phyloP scores from a whole-genome alignment of 1,140 invertebrate species.

The Prorops nasuta region DNA sequence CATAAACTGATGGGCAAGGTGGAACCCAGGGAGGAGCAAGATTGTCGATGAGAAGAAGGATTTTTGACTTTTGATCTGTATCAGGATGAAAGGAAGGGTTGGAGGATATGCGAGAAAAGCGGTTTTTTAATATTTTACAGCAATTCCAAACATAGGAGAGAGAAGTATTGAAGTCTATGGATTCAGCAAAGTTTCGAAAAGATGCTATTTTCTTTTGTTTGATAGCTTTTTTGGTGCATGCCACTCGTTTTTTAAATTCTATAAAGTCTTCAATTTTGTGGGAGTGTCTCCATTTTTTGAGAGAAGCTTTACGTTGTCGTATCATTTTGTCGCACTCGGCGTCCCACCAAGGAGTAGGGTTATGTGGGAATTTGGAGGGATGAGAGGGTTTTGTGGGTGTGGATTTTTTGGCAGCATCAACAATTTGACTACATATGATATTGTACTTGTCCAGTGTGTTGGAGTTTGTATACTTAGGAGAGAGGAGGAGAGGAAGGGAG shows the following conservation, averaged over 20 bases:
- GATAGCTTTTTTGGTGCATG: neutral
- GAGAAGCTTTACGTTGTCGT: neutral
- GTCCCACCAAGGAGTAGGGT: constrained; percentile 2
- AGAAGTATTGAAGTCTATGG: neutral
- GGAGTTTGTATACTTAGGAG: neutral
- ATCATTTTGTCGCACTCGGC: neutral
- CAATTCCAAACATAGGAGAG: constrained; percentile 13
- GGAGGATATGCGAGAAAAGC: neutral
- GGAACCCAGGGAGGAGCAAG: neutral
- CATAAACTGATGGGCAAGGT: too few species aligned
- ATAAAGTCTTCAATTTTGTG: neutral
- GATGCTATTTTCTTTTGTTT: neutral
- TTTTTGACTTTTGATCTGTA: too few species aligned
- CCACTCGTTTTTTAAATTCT: neutral
- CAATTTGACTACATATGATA: neutral
- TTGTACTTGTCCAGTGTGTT: neutral
- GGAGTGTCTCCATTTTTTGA: neutral
- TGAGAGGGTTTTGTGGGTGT: neutral
- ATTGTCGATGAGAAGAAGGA: neutral
- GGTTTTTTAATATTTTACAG: constrained; percentile 18
- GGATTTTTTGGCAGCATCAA: neutral
- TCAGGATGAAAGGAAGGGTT: too few species aligned
- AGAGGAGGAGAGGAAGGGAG: neutral
- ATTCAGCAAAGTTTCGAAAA: constrained; percentile 9
- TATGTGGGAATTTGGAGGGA: neutral